A percentile compares a stretch with the other conserved stretches of the same genome.
These are phyloP conservation scores for Archaeoteleia sp. DNA, from an alignment of 2,888 invertebrate species.

Conservation along the genomic window DNA sequence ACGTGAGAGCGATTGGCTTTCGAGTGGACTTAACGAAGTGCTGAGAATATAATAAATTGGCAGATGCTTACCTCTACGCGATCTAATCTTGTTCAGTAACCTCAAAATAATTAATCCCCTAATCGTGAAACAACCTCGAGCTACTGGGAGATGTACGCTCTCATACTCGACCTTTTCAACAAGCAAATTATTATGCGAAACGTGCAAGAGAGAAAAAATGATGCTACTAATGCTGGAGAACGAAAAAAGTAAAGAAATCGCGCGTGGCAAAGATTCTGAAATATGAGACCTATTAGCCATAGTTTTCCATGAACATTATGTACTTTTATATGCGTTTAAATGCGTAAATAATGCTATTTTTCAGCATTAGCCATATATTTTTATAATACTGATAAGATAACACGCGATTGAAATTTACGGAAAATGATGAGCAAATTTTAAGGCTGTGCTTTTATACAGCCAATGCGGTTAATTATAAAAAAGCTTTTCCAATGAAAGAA, in stretches of 20 bases:
- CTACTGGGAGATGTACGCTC: slow-evolving; percentile 31
- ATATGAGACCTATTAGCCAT: slow-evolving; percentile 68
- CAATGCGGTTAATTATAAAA: slow-evolving; percentile 39
- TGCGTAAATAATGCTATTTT: slow-evolving; percentile 64
- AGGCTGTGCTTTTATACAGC: slow-evolving; percentile 26
- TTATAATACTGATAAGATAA: slow-evolving; percentile 42
- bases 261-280: slow-evolving; percentile 62
- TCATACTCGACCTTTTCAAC: slow-evolving; percentile 16
- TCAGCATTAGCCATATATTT: slow-evolving; percentile 43
- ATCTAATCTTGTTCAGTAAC: slow-evolving; percentile 54
- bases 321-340: slow-evolving; percentile 61
- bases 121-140: slow-evolving; percentile 45
- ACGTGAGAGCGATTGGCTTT: slow-evolving; percentile 47
- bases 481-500: too few relatives aligned
- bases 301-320: slow-evolving; percentile 62
- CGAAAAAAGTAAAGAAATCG: slow-evolving; percentile 13
- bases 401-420: slow-evolving; percentile 45
- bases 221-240: slow-evolving; percentile 33
- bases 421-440: slow-evolving; percentile 43
- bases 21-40: slow-evolving; percentile 54
- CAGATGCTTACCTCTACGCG: slow-evolving; percentile 50
- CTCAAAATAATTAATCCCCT: slow-evolving; percentile 64
- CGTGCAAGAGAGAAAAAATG: slow-evolving; percentile 31
- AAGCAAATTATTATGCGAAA: slow-evolving; percentile 60
- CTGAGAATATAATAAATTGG: slow-evolving; percentile 55